Conservation (phyloP, 2,113 vertebrate genomes). For the Castor canadensis region DNA sequence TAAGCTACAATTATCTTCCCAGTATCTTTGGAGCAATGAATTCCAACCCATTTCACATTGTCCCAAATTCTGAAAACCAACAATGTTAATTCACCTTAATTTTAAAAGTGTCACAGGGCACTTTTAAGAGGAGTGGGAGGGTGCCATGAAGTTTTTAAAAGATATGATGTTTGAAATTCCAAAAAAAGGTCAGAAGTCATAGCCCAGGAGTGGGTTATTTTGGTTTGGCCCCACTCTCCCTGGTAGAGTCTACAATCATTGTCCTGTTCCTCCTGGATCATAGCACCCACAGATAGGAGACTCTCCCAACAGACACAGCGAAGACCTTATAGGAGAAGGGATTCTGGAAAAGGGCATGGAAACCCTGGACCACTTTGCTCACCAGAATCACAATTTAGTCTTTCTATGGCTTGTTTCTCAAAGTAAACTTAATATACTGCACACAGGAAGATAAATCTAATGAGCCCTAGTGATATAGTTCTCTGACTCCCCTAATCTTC, state of each 20-base stretch:
- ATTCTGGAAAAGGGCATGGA: neutral
- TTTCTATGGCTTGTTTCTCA: neutral
- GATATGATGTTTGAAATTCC: slow-evolving; percentile 40
- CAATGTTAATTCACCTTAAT: slow-evolving; percentile 67
- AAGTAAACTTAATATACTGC: neutral
- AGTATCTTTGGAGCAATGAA: slow-evolving; percentile 10
- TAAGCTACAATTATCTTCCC: neutral
- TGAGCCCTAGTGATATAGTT: neutral
- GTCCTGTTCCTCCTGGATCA: neutral
- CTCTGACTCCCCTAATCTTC: neutral
- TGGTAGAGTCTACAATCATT: neutral
- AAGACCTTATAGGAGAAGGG: neutral
- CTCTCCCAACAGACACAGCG: neutral
- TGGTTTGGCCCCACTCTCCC: neutral
- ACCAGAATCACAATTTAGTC: neutral
- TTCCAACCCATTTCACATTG: slow-evolving; percentile 46
- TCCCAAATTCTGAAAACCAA: slow-evolving; percentile 68
- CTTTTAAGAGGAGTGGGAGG: slow-evolving; percentile 58
- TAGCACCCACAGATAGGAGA: neutral
- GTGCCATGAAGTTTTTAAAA: slow-evolving; percentile 44
- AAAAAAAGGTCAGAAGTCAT: slow-evolving; percentile 22
- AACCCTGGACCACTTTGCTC: neutral
- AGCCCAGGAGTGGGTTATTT: slow-evolving; percentile 33
- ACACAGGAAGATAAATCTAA: neutral
- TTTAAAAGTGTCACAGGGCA: slow-evolving; percentile 67